These are phyloP conservation scores for Notocelia uddmanniana DNA, from an alignment of 2,888 invertebrate genomes.

Conservation along the genomic window DNA sequence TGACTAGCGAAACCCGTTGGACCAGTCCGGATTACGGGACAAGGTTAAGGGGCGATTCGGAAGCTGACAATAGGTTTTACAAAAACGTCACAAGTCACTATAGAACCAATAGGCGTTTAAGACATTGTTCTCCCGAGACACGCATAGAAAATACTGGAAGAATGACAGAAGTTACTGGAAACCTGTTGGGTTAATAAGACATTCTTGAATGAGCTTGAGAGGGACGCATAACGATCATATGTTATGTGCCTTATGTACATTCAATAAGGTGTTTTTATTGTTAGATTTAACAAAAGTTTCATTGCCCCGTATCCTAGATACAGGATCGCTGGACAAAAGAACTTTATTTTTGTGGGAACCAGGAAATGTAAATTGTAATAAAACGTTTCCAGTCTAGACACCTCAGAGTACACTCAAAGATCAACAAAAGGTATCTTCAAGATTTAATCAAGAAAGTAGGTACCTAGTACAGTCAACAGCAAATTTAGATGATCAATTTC, in stretches of 20 bases:
- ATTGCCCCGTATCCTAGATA: background rate
- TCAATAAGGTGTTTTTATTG: constrained; percentile 3
- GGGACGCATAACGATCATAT: background rate
- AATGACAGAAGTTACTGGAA: background rate
- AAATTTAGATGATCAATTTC: too few relatives aligned
- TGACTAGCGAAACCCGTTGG: constrained; percentile 30
- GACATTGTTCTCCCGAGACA: background rate
- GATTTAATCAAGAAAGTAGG: too few relatives aligned
- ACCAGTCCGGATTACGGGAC: constrained; percentile 37
- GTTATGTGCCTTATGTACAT: background rate
- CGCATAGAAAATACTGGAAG: background rate
- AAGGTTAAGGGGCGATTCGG: constrained; percentile 37
- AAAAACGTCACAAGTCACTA: background rate
- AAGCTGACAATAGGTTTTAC: constrained; percentile 8
- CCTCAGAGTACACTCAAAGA: background rate
- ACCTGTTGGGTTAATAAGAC: background rate
- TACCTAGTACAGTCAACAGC: too few relatives aligned
- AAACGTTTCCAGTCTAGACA: background rate
- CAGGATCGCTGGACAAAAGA: background rate
- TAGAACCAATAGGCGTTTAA: background rate
- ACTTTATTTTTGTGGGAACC: constrained; percentile 1
- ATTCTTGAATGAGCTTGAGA: background rate
- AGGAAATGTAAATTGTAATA: constrained; percentile 3
- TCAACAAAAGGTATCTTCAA: too few relatives aligned
- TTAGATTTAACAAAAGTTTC: background rate